These are phyloP conservation scores for Corythoichthys haematopterus DNA, from an alignment of 2,113 vertebrate genomes.

Conservation along the genomic window DNA sequence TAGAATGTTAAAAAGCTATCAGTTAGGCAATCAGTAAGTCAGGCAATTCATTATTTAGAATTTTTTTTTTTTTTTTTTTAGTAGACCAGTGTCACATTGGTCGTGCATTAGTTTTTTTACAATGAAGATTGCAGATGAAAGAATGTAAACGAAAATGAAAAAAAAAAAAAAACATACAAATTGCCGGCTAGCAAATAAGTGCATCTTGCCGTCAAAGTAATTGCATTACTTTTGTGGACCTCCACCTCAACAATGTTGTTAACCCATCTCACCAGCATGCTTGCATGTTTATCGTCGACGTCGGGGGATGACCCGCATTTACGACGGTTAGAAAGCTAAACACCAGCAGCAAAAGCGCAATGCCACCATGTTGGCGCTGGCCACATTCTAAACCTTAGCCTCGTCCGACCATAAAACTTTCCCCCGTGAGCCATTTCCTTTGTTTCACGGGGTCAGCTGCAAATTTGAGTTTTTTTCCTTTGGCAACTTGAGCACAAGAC, in stretches of 20 bases:
- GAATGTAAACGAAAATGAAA: too few species aligned
- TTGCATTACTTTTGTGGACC: background rate
- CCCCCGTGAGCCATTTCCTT: background rate
- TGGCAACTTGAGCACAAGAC: background rate
- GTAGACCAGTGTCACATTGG: too few species aligned
- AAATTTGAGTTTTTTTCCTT: background rate
- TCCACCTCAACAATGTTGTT: background rate
- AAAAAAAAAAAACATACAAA: too few species aligned
- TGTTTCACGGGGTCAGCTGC: slow-evolving; percentile 1
- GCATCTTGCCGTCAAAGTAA: too few species aligned
- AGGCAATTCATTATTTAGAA: too few species aligned
- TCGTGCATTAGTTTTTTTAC: too few species aligned
- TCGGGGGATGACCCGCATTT: background rate
- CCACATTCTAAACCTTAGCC: background rate
- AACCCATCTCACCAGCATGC: background rate
- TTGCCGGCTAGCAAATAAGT: too few species aligned
- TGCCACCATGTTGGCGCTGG: background rate
- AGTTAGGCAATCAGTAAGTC: too few species aligned
- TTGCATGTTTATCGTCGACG: background rate
- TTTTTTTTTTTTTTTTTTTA: too few species aligned
- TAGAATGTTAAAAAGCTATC: too few species aligned
- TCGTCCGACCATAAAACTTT: background rate
- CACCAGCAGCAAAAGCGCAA: background rate
- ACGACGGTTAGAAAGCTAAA: background rate
- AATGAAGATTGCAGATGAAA: too few species aligned